Conservation (phyloP, 1,140 invertebrate genomes). For the Grapholita molesta region DNA sequence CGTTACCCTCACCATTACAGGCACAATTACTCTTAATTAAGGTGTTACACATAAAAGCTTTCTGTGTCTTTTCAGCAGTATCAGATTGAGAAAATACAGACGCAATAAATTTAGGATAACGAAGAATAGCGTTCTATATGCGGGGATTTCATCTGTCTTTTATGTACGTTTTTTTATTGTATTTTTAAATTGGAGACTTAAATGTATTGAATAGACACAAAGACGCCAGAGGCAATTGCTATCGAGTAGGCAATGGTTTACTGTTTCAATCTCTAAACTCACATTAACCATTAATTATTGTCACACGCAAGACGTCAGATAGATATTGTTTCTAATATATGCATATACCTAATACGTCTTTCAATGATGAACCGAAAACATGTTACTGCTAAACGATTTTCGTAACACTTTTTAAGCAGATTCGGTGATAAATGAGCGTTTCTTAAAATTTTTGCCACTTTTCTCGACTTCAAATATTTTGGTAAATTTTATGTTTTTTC, state of each 20-base stretch:
- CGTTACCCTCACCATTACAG: not conserved
- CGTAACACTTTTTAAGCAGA: too few relatives aligned
- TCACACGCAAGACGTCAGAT: too few relatives aligned
- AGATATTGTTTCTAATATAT: too few relatives aligned
- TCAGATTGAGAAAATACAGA: not conserved
- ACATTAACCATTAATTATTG: not conserved
- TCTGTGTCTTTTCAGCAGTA: not conserved
- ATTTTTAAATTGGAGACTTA: not conserved
- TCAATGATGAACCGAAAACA: too few relatives aligned
- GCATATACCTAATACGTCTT: too few relatives aligned
- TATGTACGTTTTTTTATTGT: not conserved
- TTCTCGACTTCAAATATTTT: too few relatives aligned
- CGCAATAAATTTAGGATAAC: not conserved
- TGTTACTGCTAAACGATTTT: too few relatives aligned
- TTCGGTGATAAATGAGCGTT: too few relatives aligned
- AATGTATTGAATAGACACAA: not conserved
- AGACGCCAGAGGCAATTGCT: not conserved
- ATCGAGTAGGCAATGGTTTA: not conserved
- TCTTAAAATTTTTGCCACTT: too few relatives aligned
- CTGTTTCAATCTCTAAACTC: not conserved
- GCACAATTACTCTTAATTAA: constrained; percentile 1
- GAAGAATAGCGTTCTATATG: not conserved
- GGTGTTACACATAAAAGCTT: constrained; percentile 2
- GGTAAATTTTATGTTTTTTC: too few relatives aligned
- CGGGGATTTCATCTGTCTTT: not conserved